Evolutionary conservation across 1,140 invertebrate species (phyloP), one percentile per base, ranked within the genome.

Genomic region (Augochlora pura): DNA sequence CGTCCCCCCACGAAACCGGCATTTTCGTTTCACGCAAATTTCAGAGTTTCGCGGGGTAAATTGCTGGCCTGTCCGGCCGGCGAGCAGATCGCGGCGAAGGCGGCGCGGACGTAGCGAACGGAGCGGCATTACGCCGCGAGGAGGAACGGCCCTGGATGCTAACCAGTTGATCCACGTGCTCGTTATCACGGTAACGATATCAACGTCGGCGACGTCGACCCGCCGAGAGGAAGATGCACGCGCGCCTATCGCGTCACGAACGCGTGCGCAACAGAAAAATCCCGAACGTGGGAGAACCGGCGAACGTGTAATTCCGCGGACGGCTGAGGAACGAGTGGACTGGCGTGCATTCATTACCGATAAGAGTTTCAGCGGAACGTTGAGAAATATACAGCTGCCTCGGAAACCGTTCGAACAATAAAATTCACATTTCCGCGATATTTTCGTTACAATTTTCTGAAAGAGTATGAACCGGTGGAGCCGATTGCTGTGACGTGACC

Each of bases 281-380:
- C 77, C 84, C 67, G 87, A 90, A 90, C 90, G 89, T 89, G 91
- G 87, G 88, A 89, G 57, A 72, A 32, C 23, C 25, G 77, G 85
- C 80, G 82, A 85, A 91, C 89, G 86, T 91, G 87, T 90, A 91
- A 91, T 92, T 92, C 91, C 21, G 18, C 54, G 21, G 7, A n/a
- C 54, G 5, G n/a, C 54, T n/a, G n/a, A 21, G 6, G 8, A 57
- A 57, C 21, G 16, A 52, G 49, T 57, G 49, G 14, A 52, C 16
- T 6, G 16, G 14, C 18, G 12, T 52, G 49, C 14, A 52, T 18
- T 52, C 18, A 18, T 16, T 4, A 18, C 18, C 18, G 49, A 52
- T 16, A 52, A 52, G 5, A 49, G 16, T 16, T 12, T 49, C 10
- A 42, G 39, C 12, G 3, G 10, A 49, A 49, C 3, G 12, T 10